A percentile compares a stretch with the other conserved stretches of the same genome.
Evolutionary conservation across 2,797 vertebrate species (phyloP).

Genomic region (Oreonectes daqikongensis): DNA sequence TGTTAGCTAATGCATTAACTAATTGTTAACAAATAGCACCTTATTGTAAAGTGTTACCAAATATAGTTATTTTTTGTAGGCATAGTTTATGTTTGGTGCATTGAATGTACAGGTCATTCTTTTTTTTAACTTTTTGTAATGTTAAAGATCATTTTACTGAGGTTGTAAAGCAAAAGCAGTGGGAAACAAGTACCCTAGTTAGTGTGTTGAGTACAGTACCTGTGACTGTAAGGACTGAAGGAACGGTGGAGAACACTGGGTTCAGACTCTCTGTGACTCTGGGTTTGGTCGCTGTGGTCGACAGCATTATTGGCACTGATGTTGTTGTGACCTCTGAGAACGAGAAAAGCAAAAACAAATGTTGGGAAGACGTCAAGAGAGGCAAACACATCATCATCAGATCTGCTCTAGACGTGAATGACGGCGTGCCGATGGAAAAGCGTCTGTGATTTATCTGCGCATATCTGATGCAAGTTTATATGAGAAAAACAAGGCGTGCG

Average conservation of each 20-base stretch:
- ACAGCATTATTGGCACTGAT: conserved; percentile 62
- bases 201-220: conserved; percentile 57
- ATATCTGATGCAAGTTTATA: not conserved
- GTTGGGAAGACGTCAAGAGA: not conserved
- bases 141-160: too few relatives aligned
- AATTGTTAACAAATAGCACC: too few relatives aligned
- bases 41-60: too few relatives aligned
- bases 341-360: conserved; percentile 32
- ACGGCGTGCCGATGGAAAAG: too few relatives aligned
- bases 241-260: conserved; percentile 64
- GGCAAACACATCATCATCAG: conserved; percentile 21
- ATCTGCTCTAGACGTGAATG: conserved; percentile 10
- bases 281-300: conserved; percentile 58
- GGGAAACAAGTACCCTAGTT: too few relatives aligned
- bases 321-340: conserved; percentile 70
- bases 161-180: too few relatives aligned
- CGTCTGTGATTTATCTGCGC: not conserved
- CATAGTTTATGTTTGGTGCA: too few relatives aligned
- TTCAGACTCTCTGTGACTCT: conserved; percentile 36
- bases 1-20: too few relatives aligned
- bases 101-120: too few relatives aligned
- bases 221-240: conserved; percentile 65
- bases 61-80: too few relatives aligned
- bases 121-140: too few relatives aligned
- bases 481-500: not conserved